Evolutionary conservation across 2,888 invertebrate genomes (phyloP).

Genomic region (Eustalomyia histrio): DNA sequence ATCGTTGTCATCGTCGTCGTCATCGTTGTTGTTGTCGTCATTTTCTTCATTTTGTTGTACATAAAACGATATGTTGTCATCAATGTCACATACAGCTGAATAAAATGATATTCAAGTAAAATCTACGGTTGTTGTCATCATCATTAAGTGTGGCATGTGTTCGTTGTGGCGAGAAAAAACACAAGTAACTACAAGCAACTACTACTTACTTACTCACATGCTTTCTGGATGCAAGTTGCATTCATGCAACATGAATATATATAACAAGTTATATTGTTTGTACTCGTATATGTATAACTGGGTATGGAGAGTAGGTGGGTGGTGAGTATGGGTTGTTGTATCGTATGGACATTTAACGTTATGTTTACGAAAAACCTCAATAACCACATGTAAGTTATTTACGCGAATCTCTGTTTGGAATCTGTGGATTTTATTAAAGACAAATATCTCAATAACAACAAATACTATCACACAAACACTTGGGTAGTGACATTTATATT

Average conservation of each 20-base stretch:
- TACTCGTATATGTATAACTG: not conserved
- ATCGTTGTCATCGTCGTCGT: conserved; percentile 11
- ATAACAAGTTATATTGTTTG: not conserved
- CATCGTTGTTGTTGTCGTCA: not conserved
- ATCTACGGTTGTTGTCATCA: conserved; percentile 53
- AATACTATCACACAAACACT: conserved; percentile 9
- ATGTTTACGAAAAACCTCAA: conserved; percentile 50
- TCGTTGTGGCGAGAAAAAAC: conserved; percentile 51
- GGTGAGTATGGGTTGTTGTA: not conserved
- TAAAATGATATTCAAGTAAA: conserved; percentile 59
- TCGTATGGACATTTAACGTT: not conserved
- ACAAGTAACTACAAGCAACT: conserved; percentile 50
- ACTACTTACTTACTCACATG: not conserved
- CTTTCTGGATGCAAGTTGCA: no score
- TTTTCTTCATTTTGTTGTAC: conserved; percentile 5
- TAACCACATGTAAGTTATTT: conserved; percentile 41
- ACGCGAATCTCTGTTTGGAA: conserved; percentile 53
- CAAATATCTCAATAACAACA: conserved; percentile 36
- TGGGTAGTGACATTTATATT: not conserved
- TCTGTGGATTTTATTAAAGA: conserved; percentile 52
- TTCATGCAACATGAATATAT: not conserved
- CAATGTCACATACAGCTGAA: conserved; percentile 62
- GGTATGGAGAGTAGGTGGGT: not conserved
- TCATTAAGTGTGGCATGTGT: conserved; percentile 65
- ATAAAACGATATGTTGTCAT: conserved; percentile 49